phyloP scores from a whole-genome alignment of 2,113 vertebrate genomes.

The Columba janthina region DNA sequence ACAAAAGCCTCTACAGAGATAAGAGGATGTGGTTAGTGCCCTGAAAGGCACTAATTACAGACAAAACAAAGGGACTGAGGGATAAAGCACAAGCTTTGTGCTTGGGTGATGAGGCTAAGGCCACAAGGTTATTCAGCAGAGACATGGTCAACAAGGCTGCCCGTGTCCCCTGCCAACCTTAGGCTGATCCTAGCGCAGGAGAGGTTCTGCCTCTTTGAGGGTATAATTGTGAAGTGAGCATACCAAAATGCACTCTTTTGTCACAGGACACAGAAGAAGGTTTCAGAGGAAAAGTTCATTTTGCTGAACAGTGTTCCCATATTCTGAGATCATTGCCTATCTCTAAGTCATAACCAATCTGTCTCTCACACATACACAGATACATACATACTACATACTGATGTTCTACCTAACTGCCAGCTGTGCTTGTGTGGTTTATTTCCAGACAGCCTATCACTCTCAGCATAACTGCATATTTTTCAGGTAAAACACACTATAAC shows the following conservation, averaged over 20 bases:
- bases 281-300: neutral
- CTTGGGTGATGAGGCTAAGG: neutral
- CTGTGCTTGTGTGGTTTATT: neutral
- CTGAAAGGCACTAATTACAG: constrained; percentile 6
- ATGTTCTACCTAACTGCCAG: neutral
- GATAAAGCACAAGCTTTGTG: neutral
- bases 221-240: neutral
- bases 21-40: neutral
- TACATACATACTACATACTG: neutral
- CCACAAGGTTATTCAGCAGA: constrained; percentile 19
- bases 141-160: constrained; percentile 11
- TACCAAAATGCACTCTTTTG: neutral
- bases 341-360: neutral
- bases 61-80: neutral
- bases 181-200: neutral
- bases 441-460: neutral
- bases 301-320: neutral
- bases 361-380: neutral
- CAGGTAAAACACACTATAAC: neutral
- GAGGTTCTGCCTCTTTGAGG: neutral
- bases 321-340: neutral
- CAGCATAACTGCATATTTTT: neutral
- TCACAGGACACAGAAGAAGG: neutral
- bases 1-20: constrained; percentile 16
- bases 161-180: neutral